These are phyloP conservation scores for Fulica atra DNA, from an alignment of 2,113 vertebrate genomes.

Conservation along the genomic window DNA sequence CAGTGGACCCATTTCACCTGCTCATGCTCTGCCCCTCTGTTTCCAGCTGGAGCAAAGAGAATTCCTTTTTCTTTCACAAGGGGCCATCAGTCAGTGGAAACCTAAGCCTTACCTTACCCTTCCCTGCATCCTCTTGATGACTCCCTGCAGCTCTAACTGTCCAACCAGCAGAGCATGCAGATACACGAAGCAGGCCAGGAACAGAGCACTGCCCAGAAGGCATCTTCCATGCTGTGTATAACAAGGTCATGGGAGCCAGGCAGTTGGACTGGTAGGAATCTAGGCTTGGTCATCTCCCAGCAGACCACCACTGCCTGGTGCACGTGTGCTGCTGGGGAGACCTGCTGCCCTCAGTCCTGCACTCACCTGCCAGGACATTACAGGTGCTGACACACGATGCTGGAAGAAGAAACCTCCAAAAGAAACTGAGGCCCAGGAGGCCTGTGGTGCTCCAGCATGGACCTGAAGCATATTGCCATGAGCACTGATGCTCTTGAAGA, in stretches of 20 bases:
- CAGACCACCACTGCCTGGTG: background rate
- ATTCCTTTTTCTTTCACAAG: background rate
- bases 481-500: background rate
- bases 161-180: background rate
- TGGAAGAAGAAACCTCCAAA: background rate
- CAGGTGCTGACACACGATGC: accelerated
- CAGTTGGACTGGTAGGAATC: accelerated
- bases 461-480: accelerated
- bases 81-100: background rate
- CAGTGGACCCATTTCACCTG: background rate
- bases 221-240: background rate
- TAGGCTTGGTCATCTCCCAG: background rate
- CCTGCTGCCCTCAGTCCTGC: background rate
- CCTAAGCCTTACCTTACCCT: background rate
- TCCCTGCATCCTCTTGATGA: background rate
- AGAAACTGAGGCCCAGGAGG: background rate
- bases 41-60: background rate
- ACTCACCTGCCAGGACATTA: accelerated
- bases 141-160: background rate
- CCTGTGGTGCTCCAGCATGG: accelerated
- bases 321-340: accelerated
- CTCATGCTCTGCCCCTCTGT: background rate
- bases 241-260: accelerated
- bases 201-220: accelerated
- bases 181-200: background rate